These are phyloP conservation scores for Phyllopteryx taeniolatus DNA, from an alignment of 2,113 vertebrate genomes.

Conservation along the genomic window DNA sequence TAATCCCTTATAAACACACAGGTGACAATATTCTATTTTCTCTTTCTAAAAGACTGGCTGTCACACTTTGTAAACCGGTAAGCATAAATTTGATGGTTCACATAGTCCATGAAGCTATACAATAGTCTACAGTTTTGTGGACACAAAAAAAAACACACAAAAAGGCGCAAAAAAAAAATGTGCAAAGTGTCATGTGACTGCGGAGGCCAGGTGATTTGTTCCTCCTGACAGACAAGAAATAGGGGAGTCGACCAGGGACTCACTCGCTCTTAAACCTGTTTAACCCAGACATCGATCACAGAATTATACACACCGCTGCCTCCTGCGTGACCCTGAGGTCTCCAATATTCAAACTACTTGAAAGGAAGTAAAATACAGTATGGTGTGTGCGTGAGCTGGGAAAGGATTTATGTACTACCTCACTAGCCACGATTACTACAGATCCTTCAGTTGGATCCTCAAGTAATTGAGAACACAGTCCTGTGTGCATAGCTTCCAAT, in stretches of 20 bases:
- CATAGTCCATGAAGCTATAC: not conserved
- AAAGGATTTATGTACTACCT: constrained; percentile 8
- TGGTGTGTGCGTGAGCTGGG: constrained; percentile 2
- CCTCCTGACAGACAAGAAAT: constrained; percentile 64
- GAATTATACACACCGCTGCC: constrained; percentile 7
- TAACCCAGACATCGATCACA: constrained; percentile 52
- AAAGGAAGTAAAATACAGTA: constrained; percentile 25
- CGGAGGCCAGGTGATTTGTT: constrained; percentile 52
- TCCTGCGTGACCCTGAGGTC: constrained; percentile 3
- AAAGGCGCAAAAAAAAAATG: not conserved
- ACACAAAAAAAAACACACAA: constrained; percentile 12
- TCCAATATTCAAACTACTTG: constrained; percentile 3
- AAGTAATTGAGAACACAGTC: not conserved
- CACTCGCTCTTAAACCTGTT: constrained; percentile 56
- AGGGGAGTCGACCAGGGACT: constrained; percentile 53
- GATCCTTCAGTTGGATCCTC: constrained; percentile 4
- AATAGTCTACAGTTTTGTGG: not conserved
- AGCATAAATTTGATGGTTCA: not conserved
- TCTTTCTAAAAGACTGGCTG: not conserved
- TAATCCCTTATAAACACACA: constrained; percentile 17
- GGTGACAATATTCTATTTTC: constrained; percentile 46
- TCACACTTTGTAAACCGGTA: not conserved
- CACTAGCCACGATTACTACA: constrained; percentile 4
- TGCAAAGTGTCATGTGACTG: constrained; percentile 31
- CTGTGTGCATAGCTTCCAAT: not conserved